These are phyloP conservation scores for Nomada flava DNA, from an alignment of 2,888 invertebrate species.

Conservation along the genomic window DNA sequence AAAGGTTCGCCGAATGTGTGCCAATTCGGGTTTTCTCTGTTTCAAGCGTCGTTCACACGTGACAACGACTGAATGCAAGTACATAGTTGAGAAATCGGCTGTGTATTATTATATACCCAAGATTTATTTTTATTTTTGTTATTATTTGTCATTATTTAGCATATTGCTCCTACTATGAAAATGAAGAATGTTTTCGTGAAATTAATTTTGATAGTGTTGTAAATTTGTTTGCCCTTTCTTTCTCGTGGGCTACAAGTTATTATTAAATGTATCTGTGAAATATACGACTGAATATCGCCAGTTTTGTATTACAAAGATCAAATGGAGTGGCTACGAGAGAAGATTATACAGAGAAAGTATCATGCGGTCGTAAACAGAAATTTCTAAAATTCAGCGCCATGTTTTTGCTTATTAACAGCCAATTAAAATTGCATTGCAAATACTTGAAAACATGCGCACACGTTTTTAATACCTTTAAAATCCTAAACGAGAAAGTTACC, in stretches of 20 bases:
- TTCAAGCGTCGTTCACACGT: constrained; percentile 30
- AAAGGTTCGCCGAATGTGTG: not conserved
- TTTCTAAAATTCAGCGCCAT: not conserved
- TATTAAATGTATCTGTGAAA: not conserved
- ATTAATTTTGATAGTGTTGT: not conserved
- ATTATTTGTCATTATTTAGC: too few species aligned
- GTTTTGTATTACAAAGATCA: not conserved
- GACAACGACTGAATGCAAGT: constrained; percentile 15
- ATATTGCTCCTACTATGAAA: too few species aligned
- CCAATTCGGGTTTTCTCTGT: constrained; percentile 25
- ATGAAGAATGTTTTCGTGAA: not conserved
- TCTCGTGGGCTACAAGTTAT: too few species aligned
- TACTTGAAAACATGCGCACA: not conserved
- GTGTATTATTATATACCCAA: too few species aligned
- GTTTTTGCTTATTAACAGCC: not conserved
- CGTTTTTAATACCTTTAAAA: too few species aligned
- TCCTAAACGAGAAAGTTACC: too few species aligned
- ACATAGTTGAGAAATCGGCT: too few species aligned
- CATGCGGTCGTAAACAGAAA: not conserved
- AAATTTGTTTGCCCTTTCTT: not conserved
- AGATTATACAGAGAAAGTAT: constrained; percentile 1
- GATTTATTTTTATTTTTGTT: too few species aligned
- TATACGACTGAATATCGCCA: too few species aligned
- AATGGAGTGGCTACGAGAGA: not conserved
- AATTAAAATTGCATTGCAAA: not conserved